Conservation (phyloP, 2,113 vertebrate species). For the Hiodon tergisus region DNA sequence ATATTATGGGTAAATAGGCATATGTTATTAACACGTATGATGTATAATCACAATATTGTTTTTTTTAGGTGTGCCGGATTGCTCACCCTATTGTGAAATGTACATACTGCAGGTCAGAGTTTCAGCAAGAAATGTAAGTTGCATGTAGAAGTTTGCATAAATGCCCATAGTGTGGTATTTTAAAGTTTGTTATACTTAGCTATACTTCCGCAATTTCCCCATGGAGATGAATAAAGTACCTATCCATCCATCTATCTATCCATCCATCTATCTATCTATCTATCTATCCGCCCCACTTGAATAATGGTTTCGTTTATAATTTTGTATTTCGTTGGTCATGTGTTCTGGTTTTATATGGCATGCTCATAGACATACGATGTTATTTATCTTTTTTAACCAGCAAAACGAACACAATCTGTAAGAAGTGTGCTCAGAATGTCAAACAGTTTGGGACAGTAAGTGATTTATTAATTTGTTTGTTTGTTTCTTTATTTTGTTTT, state of each 20-base stretch:
- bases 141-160: neutral
- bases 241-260: neutral
- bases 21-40: too few species aligned
- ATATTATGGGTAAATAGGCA: too few species aligned
- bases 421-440: slow-evolving; percentile 98
- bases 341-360: neutral
- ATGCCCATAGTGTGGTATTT: neutral
- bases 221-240: neutral
- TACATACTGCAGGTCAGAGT: slow-evolving; percentile 94
- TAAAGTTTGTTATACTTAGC: neutral
- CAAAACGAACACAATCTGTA: slow-evolving; percentile 99
- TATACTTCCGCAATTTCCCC: neutral
- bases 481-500: neutral
- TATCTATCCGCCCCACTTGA: too few species aligned
- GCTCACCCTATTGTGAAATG: slow-evolving; percentile 97
- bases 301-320: neutral
- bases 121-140: slow-evolving; percentile 91
- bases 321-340: neutral
- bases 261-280: neutral
- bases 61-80: slow-evolving; percentile 85
- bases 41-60: neutral
- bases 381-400: slow-evolving; percentile 57
- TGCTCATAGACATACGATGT: neutral
- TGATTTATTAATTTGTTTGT: slow-evolving; percentile 23
- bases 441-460: slow-evolving; percentile 97